phyloP scores from a whole-genome alignment of 2,113 vertebrate genomes.

The Dromas ardeola region DNA sequence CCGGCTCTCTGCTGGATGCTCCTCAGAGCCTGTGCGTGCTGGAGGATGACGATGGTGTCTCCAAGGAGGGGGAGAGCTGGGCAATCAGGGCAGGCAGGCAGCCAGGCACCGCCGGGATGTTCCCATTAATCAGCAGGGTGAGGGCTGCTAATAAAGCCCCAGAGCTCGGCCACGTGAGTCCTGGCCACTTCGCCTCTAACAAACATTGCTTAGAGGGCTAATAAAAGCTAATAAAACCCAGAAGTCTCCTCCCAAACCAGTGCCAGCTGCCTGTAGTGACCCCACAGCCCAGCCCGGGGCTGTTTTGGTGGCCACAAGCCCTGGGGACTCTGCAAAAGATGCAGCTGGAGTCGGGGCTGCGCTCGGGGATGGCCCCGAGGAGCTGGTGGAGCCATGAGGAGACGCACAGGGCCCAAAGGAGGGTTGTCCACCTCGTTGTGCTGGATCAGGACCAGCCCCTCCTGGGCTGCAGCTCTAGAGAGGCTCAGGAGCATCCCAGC shows the following conservation, averaged over 20 bases:
- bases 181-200: background rate
- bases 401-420: fast-evolving
- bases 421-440: background rate
- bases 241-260: background rate
- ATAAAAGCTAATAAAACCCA: background rate
- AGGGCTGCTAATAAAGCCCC: background rate
- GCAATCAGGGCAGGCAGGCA: background rate
- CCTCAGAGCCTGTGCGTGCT: background rate
- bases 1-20: background rate
- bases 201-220: background rate
- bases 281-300: background rate
- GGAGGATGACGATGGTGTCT: background rate
- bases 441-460: background rate
- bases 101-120: background rate
- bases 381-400: background rate
- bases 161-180: background rate
- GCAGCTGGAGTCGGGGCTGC: background rate
- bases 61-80: background rate
- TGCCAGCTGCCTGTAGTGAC: background rate
- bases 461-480: background rate
- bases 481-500: background rate
- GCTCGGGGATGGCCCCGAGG: too few species aligned
- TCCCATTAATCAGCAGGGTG: background rate
- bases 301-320: background rate
- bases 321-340: background rate